Evolutionary conservation across 2,888 invertebrate species (phyloP).

Genomic region (Lepidocyrtinus sp.): DNA sequence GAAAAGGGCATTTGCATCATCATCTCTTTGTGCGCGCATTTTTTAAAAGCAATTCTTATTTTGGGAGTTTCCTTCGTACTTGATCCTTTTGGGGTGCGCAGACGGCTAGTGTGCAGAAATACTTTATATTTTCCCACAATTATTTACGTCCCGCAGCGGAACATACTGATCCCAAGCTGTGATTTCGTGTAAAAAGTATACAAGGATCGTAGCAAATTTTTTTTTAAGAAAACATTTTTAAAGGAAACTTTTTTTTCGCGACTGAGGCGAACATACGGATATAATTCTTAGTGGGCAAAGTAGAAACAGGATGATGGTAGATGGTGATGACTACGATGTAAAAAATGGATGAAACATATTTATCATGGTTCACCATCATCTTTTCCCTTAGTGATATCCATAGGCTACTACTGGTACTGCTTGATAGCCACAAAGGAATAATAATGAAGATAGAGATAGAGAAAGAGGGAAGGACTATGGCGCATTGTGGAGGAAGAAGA

Average conservation of each 20-base stretch:
- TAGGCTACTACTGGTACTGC: neutral
- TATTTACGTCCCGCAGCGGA: conserved; percentile 52
- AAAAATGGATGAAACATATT: neutral
- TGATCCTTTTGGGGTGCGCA: neutral
- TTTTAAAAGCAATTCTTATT: too few species aligned
- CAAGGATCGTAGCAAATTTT: neutral
- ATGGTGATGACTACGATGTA: neutral
- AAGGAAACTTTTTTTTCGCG: neutral
- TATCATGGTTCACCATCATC: neutral
- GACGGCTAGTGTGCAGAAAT: neutral
- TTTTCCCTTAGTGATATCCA: neutral
- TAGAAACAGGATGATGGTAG: neutral
- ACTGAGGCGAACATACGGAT: neutral
- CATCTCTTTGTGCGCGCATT: too few species aligned
- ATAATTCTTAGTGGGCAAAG: neutral
- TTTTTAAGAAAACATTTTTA: neutral
- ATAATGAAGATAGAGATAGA: neutral
- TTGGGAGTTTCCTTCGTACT: too few species aligned
- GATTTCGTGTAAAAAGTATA: neutral
- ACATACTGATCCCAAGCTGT: neutral
- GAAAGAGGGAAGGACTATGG: neutral
- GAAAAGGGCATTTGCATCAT: neutral
- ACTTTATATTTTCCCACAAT: conserved; percentile 47
- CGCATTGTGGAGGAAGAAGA: too few species aligned
- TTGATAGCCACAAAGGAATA: neutral